Percentiles rank a stretch among this genome's conserved stretches.
These are phyloP conservation scores for Listronotus bonariensis DNA, from an alignment of 1,140 invertebrate species.

Conservation along the genomic window DNA sequence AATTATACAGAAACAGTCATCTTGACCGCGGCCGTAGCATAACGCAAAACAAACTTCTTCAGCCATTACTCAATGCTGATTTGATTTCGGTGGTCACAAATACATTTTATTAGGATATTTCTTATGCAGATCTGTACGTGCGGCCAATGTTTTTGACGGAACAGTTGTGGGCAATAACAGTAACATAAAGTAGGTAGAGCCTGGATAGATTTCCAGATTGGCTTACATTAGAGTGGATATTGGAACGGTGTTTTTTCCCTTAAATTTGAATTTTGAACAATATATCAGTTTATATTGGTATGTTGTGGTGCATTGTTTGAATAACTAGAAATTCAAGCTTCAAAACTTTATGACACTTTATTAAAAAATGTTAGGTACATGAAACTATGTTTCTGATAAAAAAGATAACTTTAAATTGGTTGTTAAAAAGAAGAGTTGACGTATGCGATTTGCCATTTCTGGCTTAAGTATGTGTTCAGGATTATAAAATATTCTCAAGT, in stretches of 20 bases:
- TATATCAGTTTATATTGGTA: slow-evolving; percentile 13
- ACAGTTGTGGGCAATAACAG: slow-evolving; percentile 42
- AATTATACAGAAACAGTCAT: slow-evolving; percentile 37
- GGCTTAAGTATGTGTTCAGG: too few relatives aligned
- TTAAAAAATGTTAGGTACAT: too few relatives aligned
- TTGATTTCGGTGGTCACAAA: slow-evolving; percentile 43
- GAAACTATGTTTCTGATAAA: too few relatives aligned
- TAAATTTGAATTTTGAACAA: slow-evolving; percentile 2
- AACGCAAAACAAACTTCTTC: slow-evolving; percentile 36
- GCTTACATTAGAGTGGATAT: slow-evolving; percentile 16
- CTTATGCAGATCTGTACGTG: slow-evolving; percentile 40
- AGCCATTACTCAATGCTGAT: slow-evolving; percentile 42
- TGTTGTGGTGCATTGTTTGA: background rate
- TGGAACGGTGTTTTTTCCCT: slow-evolving; percentile 10
- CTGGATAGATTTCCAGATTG: slow-evolving; percentile 15
- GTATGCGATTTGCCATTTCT: too few relatives aligned
- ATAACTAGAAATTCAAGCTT: too few relatives aligned
- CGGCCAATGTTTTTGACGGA: slow-evolving; percentile 38
- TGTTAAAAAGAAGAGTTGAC: too few relatives aligned
- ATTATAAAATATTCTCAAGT: too few relatives aligned
- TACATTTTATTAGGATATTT: slow-evolving; percentile 41
- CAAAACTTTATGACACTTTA: too few relatives aligned
- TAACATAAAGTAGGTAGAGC: slow-evolving; percentile 32
- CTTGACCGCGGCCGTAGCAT: slow-evolving; percentile 33
- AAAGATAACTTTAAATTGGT: too few relatives aligned